Percentiles rank a stretch among this genome's conserved stretches.
phyloP scores from a whole-genome alignment of 2,797 vertebrate genomes.

The Scolopax rusticola region DNA sequence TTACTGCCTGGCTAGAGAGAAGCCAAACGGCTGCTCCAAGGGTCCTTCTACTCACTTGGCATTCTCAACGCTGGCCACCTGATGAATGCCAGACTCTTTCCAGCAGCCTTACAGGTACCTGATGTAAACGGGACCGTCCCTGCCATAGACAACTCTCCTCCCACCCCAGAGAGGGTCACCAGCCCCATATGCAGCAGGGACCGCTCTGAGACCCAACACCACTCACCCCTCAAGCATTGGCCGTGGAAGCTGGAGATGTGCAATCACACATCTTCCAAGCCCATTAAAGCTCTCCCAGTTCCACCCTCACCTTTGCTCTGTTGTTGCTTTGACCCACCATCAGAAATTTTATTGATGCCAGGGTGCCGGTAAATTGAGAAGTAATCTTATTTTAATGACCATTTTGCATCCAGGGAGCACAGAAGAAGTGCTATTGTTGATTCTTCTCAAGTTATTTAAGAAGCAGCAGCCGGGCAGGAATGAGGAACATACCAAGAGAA shows the following conservation, averaged over 20 bases:
- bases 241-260: rapidly evolving
- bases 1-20: neutral
- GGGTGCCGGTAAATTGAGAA: neutral
- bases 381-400: neutral
- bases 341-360: neutral
- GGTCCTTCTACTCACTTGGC: neutral
- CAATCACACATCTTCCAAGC: neutral
- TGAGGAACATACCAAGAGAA: neutral
- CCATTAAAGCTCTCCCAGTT: neutral
- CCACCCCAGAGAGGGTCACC: rapidly evolving
- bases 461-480: slow-evolving; percentile 12
- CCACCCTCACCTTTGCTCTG: neutral
- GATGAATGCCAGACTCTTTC: neutral
- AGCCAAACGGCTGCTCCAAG: neutral
- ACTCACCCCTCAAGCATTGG: neutral
- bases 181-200: rapidly evolving
- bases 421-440: neutral
- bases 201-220: rapidly evolving
- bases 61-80: neutral
- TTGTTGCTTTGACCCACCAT: neutral
- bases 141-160: no score
- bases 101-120: neutral
- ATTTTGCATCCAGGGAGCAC: neutral
- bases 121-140: rapidly evolving
- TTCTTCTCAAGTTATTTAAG: neutral